These are phyloP conservation scores for Mesoligia furuncula DNA, from an alignment of 2,888 invertebrate genomes.

Conservation along the genomic window DNA sequence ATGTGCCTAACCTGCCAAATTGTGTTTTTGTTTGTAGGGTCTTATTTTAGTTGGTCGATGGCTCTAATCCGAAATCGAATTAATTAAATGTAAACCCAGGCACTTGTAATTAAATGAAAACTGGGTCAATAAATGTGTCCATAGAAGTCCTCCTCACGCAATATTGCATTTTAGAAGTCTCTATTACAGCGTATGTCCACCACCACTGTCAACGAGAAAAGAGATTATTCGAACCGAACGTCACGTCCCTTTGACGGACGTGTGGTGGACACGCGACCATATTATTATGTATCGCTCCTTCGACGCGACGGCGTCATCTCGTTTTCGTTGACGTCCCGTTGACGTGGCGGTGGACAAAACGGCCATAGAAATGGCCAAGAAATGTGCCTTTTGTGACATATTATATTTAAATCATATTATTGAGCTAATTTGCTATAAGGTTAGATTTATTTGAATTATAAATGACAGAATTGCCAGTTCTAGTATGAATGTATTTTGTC, in stretches of 20 bases:
- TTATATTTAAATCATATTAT: constrained; percentile 1
- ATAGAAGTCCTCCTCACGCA: constrained; percentile 13
- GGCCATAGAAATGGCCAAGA: neutral
- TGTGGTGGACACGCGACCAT: neutral
- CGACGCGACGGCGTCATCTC: neutral
- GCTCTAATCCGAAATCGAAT: constrained; percentile 7
- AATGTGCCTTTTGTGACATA: neutral
- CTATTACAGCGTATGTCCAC: neutral
- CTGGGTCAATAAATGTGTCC: constrained; percentile 6
- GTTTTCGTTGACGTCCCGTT: neutral
- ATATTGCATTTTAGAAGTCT: neutral
- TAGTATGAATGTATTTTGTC: constrained; percentile 4
- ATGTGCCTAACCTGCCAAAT: constrained; percentile 49
- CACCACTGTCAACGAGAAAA: neutral
- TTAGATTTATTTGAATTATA: constrained; percentile 7
- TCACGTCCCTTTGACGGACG: neutral
- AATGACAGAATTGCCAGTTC: neutral
- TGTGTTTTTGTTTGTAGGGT: constrained; percentile 38
- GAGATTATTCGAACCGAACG: neutral
- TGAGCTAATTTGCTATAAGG: neutral
- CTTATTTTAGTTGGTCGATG: constrained; percentile 24
- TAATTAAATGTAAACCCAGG: constrained; percentile 6
- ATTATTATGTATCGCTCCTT: neutral
- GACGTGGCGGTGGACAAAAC: neutral
- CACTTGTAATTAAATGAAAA: neutral